phyloP scores from a whole-genome alignment of 2,113 vertebrate genomes.

The Xenotilapia longispinis region DNA sequence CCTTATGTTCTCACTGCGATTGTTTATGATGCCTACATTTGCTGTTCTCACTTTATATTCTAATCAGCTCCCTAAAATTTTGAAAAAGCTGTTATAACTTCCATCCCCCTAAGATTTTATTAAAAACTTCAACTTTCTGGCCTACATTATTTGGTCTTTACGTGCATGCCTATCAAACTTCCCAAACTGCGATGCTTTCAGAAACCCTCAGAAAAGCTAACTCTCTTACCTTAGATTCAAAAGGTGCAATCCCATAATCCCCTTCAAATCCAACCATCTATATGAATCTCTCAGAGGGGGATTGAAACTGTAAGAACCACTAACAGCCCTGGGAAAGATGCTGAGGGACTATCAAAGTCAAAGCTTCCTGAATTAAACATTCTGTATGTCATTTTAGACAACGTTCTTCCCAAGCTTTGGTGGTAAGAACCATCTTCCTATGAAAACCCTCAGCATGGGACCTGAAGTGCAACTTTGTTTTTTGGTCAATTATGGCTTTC shows the following conservation, averaged over 20 bases:
- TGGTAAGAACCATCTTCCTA: neutral
- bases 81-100: neutral
- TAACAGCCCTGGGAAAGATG: neutral
- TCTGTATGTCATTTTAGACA: neutral
- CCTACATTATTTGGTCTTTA: neutral
- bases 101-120: neutral
- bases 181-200: neutral
- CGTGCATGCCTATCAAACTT: neutral
- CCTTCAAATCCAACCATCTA: conserved; percentile 17
- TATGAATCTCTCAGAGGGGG: neutral
- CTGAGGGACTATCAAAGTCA: conserved; percentile 1
- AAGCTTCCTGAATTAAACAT: neutral
- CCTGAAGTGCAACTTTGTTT: neutral
- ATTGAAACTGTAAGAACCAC: neutral
- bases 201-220: neutral
- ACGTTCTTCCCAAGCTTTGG: neutral
- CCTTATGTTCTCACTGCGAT: neutral
- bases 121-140: neutral
- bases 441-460: neutral
- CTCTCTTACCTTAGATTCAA: neutral
- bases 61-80: neutral
- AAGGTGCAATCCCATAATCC: conserved; percentile 28
- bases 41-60: neutral
- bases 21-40: neutral
- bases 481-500: neutral